Base-by-base conservation (phyloP, 2,113 vertebrate species). In the Chamaetylas fuelleborni region DNA sequence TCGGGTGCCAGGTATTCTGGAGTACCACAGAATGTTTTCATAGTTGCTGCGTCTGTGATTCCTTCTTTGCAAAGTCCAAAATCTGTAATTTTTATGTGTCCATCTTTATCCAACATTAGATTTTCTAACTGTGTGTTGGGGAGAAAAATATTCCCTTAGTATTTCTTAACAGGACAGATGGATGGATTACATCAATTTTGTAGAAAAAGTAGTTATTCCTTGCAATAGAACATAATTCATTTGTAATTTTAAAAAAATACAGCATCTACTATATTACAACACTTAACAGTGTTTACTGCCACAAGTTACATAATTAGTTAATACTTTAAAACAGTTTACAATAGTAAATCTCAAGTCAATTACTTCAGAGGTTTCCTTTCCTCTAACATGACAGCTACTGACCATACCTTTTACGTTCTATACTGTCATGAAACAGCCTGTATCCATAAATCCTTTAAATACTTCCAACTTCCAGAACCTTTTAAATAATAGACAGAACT, bases 11-110 rank as follows among this genome's bases (percentile, higher is more conserved):
- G 98, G 92, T 99, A 99, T 89, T 99, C 99, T 47, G 99, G 99
- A 54, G 99, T 99, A 42, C 99, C 99, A 97, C 99, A 99, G 98
- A 99, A 99, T 22, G 99, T 99, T 97, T 99, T 99, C 99, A 99
- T 99, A 79, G 99, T 99, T 93, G 99, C 99, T 96, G 99, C 98
- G n/a, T 99, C 99, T 88, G 99, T 99, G 98, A 99, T 99, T 88
- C 99, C 99, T 98, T 99, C 99, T 97, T 99, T 99, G 98, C 99
- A 99, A 92, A 99, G 99, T 90, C 99, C 99, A 88, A 99, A 99
- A 96, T 99, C 99, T 65, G 99, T 99, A 96, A 99, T 99, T 98
- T 99, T 99, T 98, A 99, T 99, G 95, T 99, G 99, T 64, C 99
- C 99, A 56, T 99, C 99, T 98, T 99, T 99, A 97, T 99, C 99